These are phyloP conservation scores for Ceratosolen fusciceps DNA, from an alignment of 1,140 invertebrate genomes.

Conservation along the genomic window DNA sequence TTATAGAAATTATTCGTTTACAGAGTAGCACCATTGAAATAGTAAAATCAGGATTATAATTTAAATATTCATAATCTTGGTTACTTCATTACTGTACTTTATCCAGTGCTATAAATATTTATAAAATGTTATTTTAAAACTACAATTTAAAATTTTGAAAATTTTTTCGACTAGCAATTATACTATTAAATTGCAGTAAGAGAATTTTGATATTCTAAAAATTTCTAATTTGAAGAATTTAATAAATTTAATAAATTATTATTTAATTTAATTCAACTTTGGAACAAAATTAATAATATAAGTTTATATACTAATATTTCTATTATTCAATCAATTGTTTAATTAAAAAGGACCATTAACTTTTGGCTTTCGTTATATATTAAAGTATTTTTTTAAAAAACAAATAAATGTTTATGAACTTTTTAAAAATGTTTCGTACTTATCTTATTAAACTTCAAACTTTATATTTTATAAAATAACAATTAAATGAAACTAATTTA, in stretches of 20 bases:
- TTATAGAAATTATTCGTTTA: slow-evolving; percentile 12
- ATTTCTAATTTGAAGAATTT: neutral
- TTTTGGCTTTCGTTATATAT: neutral
- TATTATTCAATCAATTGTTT: neutral
- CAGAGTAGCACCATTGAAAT: slow-evolving; percentile 19
- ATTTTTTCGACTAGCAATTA: no score
- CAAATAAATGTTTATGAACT: neutral
- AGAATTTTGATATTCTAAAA: neutral
- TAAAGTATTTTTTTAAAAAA: neutral
- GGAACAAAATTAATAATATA: neutral
- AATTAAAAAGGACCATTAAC: neutral
- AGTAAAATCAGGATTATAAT: slow-evolving; percentile 20
- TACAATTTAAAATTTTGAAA: neutral
- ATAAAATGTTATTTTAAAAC: slow-evolving; percentile 8
- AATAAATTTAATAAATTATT: neutral
- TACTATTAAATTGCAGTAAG: neutral
- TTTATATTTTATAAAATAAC: no score
- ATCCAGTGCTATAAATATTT: neutral
- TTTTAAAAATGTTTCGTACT: neutral
- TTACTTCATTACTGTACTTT: neutral
- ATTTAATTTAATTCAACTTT: neutral
- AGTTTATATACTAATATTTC: neutral
- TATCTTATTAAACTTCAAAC: no score
- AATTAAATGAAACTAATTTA: slow-evolving; percentile 61
- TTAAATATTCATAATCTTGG: slow-evolving; percentile 20